Evolutionary conservation across 2,113 vertebrate genomes (phyloP).

Genomic region (Crotalus tigris): DNA sequence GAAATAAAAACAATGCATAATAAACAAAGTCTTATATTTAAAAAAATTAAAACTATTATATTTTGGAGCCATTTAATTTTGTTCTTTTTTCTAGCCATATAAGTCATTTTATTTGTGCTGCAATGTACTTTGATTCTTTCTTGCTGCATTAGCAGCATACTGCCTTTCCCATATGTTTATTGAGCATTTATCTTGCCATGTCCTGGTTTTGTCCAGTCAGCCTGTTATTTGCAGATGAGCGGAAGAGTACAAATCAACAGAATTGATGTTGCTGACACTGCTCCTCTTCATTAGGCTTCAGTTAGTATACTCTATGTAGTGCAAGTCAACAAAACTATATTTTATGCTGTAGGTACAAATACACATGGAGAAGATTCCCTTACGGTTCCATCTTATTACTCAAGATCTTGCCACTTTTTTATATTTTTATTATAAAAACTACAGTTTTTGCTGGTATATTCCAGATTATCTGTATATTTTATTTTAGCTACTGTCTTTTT

Average conservation of each 20-base stretch:
- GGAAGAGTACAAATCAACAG: constrained; percentile 22
- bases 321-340: background rate
- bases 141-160: background rate
- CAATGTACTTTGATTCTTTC: constrained; percentile 25
- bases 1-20: background rate
- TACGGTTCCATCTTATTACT: background rate
- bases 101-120: constrained; percentile 18
- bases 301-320: background rate
- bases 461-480: background rate
- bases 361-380: background rate
- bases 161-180: background rate
- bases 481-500: background rate
- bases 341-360: background rate
- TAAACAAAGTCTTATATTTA: background rate
- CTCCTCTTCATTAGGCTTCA: constrained; percentile 12
- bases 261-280: constrained; percentile 8
- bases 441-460: background rate
- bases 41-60: background rate
- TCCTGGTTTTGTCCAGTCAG: constrained; percentile 35
- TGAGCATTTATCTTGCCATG: constrained; percentile 17
- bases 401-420: background rate
- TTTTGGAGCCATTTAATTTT: background rate
- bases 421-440: background rate
- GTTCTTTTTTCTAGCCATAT: background rate
- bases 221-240: constrained; percentile 29